Conservation (phyloP, 2,888 invertebrate genomes). For the Rhagonycha lutea region DNA sequence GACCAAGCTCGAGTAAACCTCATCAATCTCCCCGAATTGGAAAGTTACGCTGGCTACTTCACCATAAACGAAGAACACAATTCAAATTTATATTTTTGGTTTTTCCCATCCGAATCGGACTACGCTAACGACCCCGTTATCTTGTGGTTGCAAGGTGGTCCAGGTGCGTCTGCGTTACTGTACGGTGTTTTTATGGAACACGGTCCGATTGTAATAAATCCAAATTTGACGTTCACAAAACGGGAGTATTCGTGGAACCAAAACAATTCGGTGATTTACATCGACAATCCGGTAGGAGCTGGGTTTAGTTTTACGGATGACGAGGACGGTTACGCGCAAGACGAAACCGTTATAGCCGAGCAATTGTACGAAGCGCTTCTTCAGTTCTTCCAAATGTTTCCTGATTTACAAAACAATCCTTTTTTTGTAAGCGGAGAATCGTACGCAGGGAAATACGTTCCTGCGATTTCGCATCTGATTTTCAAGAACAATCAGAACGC, state of each 20-base stretch:
- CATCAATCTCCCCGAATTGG: constrained; percentile 62
- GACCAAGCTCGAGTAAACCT: constrained; percentile 60
- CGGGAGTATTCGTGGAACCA: constrained; percentile 81
- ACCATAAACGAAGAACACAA: constrained; percentile 78
- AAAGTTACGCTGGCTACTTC: constrained; percentile 78
- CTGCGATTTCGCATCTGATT: constrained; percentile 76
- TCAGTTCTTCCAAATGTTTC: constrained; percentile 86
- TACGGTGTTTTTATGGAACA: constrained; percentile 82
- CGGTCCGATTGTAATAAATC: constrained; percentile 70
- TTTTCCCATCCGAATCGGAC: constrained; percentile 71
- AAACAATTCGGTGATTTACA: constrained; percentile 80
- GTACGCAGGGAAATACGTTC: constrained; percentile 82
- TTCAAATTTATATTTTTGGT: constrained; percentile 92
- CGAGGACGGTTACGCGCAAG: constrained; percentile 75
- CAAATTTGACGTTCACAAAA: constrained; percentile 53
- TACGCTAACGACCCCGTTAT: constrained; percentile 69
- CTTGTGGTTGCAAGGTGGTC: constrained; percentile 87
- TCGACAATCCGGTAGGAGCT: constrained; percentile 92
- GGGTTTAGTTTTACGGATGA: constrained; percentile 88
- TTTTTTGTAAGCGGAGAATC: constrained; percentile 92
- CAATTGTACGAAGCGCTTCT: constrained; percentile 76
- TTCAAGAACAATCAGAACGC: constrained; percentile 65
- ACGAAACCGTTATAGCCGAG: constrained; percentile 79
- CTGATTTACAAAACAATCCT: constrained; percentile 71
- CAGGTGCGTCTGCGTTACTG: constrained; percentile 78